Evolutionary conservation across 2,888 invertebrate genomes (phyloP), one percentile per base, ranked within the genome.

Genomic region (Melieria picta): DNA sequence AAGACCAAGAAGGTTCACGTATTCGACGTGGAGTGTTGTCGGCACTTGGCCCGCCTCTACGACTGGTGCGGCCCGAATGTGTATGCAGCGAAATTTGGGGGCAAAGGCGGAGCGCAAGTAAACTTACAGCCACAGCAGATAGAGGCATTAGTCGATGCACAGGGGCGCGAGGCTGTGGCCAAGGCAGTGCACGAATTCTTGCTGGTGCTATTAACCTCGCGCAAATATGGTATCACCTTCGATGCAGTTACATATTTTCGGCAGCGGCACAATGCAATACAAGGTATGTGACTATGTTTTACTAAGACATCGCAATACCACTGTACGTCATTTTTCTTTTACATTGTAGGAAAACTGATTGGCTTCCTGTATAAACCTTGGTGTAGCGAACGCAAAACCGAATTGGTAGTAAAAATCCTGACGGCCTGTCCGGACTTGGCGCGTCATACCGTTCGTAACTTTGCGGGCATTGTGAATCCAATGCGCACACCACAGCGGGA

Each of bases 181-280:
- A 87, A 88, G 10, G 86, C 90, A 7, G 87, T 92, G 0, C 92
- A 94, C 78, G 89, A 91, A 46, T 91, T 96, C 74, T 87, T 96
- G n/a, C 75, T 91, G n/a, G 88, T 90, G 63, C 84, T 96, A 3
- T 91, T 94, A 74, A 93, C 94, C 3, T 94, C 93, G 0, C 90
- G 91, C 77, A 93, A 92, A 83, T 84, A 91, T 80, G 96, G 96
- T 7, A 89, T 96, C 10, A 91, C 93, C 77, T 96, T 95, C 81
- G 88, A 90, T 76, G 93, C 94, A 79, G 90, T 89, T 77, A 87
- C 89, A 4, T 79, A 83, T 52, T 83, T 82, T 45, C 77, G 82
- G 1, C 80, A 83, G 60, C 85, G 85, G 72, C 81, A 83, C 65
- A 87, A 87, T 70, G 77, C 77, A 4, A 72, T 85, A 13, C 87